A percentile compares a stretch with the other conserved stretches of the same genome.
These are phyloP conservation scores for Sebastes cheni DNA, from an alignment of 2,797 vertebrate species.

Conservation along the genomic window DNA sequence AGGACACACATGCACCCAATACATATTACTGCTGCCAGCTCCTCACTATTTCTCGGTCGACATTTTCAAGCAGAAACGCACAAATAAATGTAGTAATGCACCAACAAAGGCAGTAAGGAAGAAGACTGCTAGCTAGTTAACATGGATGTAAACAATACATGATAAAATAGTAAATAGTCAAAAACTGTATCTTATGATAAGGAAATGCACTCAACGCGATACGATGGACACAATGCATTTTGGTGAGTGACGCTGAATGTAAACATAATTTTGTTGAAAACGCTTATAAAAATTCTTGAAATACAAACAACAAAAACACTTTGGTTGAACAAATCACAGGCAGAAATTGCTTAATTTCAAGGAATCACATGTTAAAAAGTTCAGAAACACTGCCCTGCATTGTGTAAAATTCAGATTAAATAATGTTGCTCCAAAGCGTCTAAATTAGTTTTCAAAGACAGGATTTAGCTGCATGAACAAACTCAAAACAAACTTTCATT, in stretches of 20 bases:
- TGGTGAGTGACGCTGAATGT: not conserved
- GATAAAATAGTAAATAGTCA: no score
- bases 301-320: not conserved
- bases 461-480: conserved; percentile 8
- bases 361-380: not conserved
- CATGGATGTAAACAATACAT: not conserved
- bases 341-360: not conserved
- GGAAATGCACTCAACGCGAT: not conserved
- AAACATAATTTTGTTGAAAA: not conserved
- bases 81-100: not conserved
- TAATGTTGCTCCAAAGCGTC: not conserved
- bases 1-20: not conserved
- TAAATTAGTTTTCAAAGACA: conserved; percentile 25
- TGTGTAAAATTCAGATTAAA: conserved; percentile 1
- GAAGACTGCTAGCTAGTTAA: not conserved
- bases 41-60: not conserved
- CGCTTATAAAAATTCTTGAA: not conserved
- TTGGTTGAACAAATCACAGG: not conserved
- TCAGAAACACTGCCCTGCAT: not conserved
- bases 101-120: not conserved
- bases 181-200: not conserved
- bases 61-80: not conserved
- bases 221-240: not conserved
- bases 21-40: not conserved
- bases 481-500: not conserved